These are phyloP conservation scores for Actinemys pallida DNA, from an alignment of 2,113 vertebrate genomes.

Conservation along the genomic window DNA sequence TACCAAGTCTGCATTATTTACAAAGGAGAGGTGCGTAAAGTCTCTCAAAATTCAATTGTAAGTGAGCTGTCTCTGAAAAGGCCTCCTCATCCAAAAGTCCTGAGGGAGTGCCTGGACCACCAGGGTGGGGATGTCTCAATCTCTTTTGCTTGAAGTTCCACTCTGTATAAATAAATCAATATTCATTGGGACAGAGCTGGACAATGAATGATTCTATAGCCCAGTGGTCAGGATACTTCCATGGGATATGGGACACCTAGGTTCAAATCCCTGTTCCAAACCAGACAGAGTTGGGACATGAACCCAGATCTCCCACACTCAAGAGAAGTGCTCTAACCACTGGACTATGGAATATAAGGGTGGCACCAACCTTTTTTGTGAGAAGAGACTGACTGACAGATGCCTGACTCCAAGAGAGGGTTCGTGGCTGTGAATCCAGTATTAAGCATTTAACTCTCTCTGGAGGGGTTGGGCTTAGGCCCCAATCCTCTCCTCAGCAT, in stretches of 20 bases:
- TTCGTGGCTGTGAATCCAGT: neutral
- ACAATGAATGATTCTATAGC: neutral
- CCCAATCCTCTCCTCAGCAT: neutral
- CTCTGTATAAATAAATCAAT: neutral
- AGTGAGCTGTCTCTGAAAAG: neutral
- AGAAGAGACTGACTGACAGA: neutral
- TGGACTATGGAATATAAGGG: neutral
- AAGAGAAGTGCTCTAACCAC: neutral
- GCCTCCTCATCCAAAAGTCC: neutral
- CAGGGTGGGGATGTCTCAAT: neutral
- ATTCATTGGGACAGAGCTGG: neutral
- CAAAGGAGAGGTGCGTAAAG: neutral
- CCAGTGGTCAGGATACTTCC: neutral
- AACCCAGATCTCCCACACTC: neutral
- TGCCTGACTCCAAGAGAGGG: neutral
- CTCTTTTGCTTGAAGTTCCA: neutral
- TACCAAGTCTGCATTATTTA: too few species aligned
- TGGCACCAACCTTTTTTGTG: neutral
- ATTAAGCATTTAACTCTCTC: neutral
- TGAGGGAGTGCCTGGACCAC: neutral
- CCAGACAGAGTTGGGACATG: neutral
- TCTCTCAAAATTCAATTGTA: neutral
- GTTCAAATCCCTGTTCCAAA: neutral
- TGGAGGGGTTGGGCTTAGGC: neutral
- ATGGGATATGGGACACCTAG: neutral